Evolutionary conservation across 2,113 vertebrate genomes (phyloP).

Genomic region (Poecilia latipinna): DNA sequence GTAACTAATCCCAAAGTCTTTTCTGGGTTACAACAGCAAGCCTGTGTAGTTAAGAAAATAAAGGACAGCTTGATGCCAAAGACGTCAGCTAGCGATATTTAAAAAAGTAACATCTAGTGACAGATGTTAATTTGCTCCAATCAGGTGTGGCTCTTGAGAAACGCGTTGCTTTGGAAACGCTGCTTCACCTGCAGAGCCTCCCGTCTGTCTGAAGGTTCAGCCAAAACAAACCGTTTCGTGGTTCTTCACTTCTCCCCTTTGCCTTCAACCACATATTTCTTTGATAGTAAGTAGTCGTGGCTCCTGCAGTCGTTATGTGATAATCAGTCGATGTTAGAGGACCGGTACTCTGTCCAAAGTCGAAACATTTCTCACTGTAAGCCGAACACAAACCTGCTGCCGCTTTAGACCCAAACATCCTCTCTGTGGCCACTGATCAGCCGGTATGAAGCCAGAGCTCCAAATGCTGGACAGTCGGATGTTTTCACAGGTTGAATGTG

Average conservation of each 20-base stretch:
- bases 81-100: too few species aligned
- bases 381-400: constrained; percentile 40
- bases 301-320: constrained; percentile 57
- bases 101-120: too few species aligned
- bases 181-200: too few species aligned
- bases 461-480: constrained; percentile 1
- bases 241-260: constrained; percentile 41
- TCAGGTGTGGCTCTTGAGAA: too few species aligned
- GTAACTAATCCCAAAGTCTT: too few species aligned
- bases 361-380: constrained; percentile 41
- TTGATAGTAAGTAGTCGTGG: constrained; percentile 61
- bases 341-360: constrained; percentile 49
- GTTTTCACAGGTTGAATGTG: constrained; percentile 26
- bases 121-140: too few species aligned
- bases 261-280: constrained; percentile 61
- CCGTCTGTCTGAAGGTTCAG: constrained; percentile 71
- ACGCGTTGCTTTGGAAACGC: too few species aligned
- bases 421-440: constrained; percentile 20
- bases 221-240: constrained; percentile 41
- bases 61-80: too few species aligned
- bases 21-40: too few species aligned
- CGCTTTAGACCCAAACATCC: constrained; percentile 35
- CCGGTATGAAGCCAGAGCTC: constrained; percentile 19
- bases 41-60: too few species aligned
- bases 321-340: constrained; percentile 45